A percentile compares a stretch with the other conserved stretches of the same genome.
phyloP scores from a whole-genome alignment of 2,888 invertebrate species.

The Torymus texanus region DNA sequence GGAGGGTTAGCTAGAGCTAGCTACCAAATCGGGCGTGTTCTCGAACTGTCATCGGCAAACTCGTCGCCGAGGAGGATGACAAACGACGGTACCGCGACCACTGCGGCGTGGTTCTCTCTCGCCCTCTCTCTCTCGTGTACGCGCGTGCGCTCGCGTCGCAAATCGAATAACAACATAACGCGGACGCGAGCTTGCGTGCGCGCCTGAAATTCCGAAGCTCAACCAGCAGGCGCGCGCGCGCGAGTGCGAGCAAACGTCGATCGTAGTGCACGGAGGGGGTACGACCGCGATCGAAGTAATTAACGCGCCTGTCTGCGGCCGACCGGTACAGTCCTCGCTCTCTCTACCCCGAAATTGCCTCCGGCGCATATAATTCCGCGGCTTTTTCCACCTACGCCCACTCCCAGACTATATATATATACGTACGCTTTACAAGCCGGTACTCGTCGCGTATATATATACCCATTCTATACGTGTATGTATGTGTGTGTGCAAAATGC shows the following conservation, averaged over 20 bases:
- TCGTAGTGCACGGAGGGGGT: no score
- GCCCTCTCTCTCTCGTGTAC: not conserved
- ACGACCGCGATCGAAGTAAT: slow-evolving; percentile 56
- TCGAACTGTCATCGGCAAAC: slow-evolving; percentile 54
- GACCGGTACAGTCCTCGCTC: slow-evolving; percentile 35
- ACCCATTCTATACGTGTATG: no score
- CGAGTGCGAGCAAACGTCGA: not conserved
- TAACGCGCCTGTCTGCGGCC: slow-evolving; percentile 55
- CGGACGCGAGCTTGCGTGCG: slow-evolving; percentile 32
- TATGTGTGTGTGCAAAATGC: not conserved
- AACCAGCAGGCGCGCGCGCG: not conserved
- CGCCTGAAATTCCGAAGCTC: slow-evolving; percentile 31
- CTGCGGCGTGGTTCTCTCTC: slow-evolving; percentile 29
- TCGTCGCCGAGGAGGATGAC: slow-evolving; percentile 51
- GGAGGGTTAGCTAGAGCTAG: not conserved
- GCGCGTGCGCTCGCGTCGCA: slow-evolving; percentile 51
- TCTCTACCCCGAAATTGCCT: slow-evolving; percentile 25
- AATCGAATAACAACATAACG: slow-evolving; percentile 54
- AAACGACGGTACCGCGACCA: slow-evolving; percentile 55
- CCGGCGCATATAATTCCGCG: slow-evolving; percentile 40
- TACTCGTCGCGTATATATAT: no score
- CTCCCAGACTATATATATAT: no score
- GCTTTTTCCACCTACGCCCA: slow-evolving; percentile 15
- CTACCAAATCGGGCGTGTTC: slow-evolving; percentile 46
- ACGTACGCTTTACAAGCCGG: not conserved